A percentile compares a stretch with the other conserved stretches of the same genome.
Conservation (phyloP, 1,140 invertebrate genomes). For the Nebria ingens region DNA sequence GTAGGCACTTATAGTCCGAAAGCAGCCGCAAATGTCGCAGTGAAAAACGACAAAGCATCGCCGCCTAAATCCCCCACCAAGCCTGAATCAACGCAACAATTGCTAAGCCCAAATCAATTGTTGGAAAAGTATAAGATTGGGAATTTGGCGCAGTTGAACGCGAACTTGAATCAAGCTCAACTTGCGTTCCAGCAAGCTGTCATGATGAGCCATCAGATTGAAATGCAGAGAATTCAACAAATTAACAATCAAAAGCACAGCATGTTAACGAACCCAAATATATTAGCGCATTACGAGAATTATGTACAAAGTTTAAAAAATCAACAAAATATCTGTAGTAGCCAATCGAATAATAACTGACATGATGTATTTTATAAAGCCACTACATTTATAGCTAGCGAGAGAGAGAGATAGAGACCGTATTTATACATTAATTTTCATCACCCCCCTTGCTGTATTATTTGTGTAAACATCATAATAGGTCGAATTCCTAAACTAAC, state of each 20-base stretch:
- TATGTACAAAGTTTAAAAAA: constrained; percentile 28
- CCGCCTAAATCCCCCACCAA: not conserved
- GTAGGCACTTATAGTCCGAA: not conserved
- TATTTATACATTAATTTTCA: not conserved
- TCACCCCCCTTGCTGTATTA: too few relatives aligned
- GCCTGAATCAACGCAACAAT: not conserved
- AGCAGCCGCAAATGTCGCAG: not conserved
- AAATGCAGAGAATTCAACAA: constrained; percentile 21
- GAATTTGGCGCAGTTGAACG: constrained; percentile 30
- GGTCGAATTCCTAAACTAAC: too few relatives aligned
- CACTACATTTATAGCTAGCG: not conserved
- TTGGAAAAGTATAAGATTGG: constrained; percentile 33
- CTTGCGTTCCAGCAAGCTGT: constrained; percentile 28
- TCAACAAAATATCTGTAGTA: constrained; percentile 18
- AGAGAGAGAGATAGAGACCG: not conserved
- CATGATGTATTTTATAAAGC: too few relatives aligned
- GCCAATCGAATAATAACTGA: constrained; percentile 27
- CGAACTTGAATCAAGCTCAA: constrained; percentile 26
- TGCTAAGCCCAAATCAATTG: constrained; percentile 26
- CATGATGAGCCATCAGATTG: constrained; percentile 29
- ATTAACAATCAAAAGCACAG: constrained; percentile 20
- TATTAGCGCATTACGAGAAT: constrained; percentile 30
- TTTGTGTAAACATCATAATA: too few relatives aligned
- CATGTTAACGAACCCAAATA: constrained; percentile 24
- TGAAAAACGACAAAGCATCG: not conserved